Base-by-base conservation (phyloP, 1,140 invertebrate genomes). In the Penaeus indicus region DNA sequence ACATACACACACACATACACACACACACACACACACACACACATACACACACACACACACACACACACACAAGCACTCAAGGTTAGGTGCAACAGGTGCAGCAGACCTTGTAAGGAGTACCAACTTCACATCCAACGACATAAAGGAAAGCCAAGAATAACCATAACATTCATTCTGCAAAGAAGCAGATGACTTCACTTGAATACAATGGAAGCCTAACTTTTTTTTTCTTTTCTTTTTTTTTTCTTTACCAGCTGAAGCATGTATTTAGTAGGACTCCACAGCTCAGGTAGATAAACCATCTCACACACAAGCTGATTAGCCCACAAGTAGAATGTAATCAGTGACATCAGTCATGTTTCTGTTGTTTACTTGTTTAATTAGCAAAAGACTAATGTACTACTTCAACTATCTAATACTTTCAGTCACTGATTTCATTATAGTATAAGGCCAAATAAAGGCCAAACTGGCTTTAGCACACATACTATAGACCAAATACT, bases 271-370 rank as follows among this genome's bases (percentile, higher is more conserved):
- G 61, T 75, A 88, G 64, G 81, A 77, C 64, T 88, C 61, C 72
- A 84, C 72, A 88, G 79, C 32, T 47, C 54, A 86, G 38, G 67
- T 77, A 61, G 47, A 61, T 88, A 79, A 83, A 78, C 82, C 69
- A 78, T 84, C 87, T 88, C 87, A 88, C 87, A 88, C 84, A 64
- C 82, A 88, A 88, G 82, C 87, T 63, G 27, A 77, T 84, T 79
- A 78, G 87, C 87, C 87, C 82, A 83, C 72, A 63, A 84, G 82
- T 67, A 82, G n/a, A 62, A 67, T 47, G 61, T 62, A 64, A 75
- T 75, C 72, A 84, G 87, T 77, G 82, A 88, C 79, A 54, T 11
- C 19, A 87, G 82, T 54, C 7, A 47, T 54, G 54, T 54, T 54
- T 54, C 7, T 13, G 10, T 54, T 54, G 5, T 54, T 54, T 54